Evolutionary conservation across 2,888 invertebrate species (phyloP).

Genomic region (Hirudinaria manillensis): DNA sequence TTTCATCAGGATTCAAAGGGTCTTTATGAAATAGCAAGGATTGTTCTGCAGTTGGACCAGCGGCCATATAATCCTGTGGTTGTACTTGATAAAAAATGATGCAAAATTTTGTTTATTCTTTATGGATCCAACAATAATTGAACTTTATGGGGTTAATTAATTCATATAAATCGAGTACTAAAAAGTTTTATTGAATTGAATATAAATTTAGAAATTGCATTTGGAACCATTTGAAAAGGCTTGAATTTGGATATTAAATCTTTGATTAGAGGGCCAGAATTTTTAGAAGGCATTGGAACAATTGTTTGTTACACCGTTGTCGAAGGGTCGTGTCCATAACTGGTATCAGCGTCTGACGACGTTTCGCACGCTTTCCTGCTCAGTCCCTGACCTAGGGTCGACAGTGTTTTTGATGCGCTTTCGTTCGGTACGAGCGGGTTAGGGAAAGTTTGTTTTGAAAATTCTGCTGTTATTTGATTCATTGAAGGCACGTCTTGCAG

Average conservation of each 20-base stretch:
- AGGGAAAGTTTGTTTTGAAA: background rate
- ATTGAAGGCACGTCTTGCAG: conserved; percentile 8
- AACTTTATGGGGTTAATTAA: no score
- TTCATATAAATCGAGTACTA: no score
- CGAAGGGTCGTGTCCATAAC: background rate
- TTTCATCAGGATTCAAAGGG: conserved; percentile 12
- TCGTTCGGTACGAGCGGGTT: no score
- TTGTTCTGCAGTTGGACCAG: conserved; percentile 8
- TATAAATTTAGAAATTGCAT: no score
- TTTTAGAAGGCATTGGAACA: background rate
- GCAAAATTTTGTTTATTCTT: background rate
- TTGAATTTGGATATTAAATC: no score
- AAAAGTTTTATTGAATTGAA: no score
- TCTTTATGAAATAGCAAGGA: conserved; percentile 1
- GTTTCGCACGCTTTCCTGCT: background rate
- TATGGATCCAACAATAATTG: no score
- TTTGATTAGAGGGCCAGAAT: no score
- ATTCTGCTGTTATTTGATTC: background rate
- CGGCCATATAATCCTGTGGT: background rate
- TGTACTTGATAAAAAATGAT: conserved; percentile 5
- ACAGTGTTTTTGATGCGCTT: no score
- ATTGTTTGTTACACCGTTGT: background rate
- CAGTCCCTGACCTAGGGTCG: no score
- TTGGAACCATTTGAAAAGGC: no score
- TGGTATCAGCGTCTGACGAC: background rate